These are phyloP conservation scores for Ceyx melanurus DNA, from an alignment of 2,113 vertebrate genomes.

Conservation along the genomic window DNA sequence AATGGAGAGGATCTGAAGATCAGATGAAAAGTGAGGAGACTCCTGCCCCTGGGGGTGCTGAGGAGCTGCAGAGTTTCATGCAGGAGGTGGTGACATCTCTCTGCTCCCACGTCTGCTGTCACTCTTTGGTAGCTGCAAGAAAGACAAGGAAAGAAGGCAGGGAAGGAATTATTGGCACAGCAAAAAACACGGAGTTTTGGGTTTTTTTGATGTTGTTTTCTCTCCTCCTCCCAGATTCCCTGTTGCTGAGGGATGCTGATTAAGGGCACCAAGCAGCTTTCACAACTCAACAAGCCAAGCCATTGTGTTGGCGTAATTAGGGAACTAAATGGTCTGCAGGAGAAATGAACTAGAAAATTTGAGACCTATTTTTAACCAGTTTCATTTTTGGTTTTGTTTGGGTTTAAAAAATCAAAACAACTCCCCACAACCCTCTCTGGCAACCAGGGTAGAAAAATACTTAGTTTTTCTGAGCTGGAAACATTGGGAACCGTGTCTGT, in stretches of 20 bases:
- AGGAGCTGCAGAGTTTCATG: neutral
- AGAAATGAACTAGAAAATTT: constrained; percentile 27
- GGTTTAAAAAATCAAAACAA: neutral
- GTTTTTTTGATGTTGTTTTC: neutral
- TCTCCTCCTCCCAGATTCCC: neutral
- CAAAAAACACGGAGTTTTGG: neutral
- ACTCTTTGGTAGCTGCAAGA: neutral
- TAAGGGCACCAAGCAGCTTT: constrained; percentile 24
- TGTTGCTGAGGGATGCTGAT: constrained; percentile 34
- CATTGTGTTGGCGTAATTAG: constrained; percentile 42
- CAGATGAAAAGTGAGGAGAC: neutral
- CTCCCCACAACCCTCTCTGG: neutral
- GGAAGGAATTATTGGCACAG: neutral
- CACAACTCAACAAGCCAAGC: neutral
- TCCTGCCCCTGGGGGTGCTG: neutral
- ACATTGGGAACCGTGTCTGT: neutral
- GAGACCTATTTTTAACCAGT: constrained; percentile 12
- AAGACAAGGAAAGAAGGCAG: neutral
- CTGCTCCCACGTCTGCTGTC: neutral
- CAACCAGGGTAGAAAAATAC: neutral
- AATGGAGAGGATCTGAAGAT: neutral
- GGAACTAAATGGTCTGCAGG: constrained; percentile 35
- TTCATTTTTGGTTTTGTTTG: neutral
- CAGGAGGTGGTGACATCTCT: neutral
- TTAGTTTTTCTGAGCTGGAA: neutral